Conservation (phyloP, 2,113 vertebrate species). For the Crocuta crocuta region DNA sequence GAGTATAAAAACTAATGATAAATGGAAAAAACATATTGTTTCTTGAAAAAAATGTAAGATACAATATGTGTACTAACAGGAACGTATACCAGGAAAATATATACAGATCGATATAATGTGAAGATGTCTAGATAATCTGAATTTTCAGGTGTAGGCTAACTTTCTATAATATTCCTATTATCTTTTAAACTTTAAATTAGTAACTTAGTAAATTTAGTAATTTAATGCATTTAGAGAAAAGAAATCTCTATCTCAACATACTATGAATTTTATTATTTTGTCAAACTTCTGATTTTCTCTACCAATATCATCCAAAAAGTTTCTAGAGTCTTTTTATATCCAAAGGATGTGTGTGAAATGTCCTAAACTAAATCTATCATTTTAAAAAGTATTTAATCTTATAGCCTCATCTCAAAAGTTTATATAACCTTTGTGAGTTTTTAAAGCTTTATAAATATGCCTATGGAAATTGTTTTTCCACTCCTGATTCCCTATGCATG, state of each 20-base stretch:
- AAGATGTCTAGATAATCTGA: neutral
- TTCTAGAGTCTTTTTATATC: neutral
- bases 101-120: neutral
- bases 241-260: neutral
- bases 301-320: neutral
- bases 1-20: neutral
- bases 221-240: neutral
- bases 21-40: neutral
- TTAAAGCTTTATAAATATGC: neutral
- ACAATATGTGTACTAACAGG: neutral
- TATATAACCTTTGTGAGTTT: neutral
- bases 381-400: neutral
- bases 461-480: neutral
- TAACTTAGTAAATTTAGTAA: neutral
- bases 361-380: neutral
- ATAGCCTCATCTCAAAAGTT: neutral
- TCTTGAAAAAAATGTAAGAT: neutral
- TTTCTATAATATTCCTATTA: neutral
- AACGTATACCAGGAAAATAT: neutral
- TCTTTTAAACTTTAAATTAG: neutral
- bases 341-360: neutral
- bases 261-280: neutral
- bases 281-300: neutral
- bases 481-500: neutral
- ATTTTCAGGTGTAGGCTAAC: neutral